phyloP scores from a whole-genome alignment of 2,113 vertebrate species.

The Tychaedon coryphoeus region DNA sequence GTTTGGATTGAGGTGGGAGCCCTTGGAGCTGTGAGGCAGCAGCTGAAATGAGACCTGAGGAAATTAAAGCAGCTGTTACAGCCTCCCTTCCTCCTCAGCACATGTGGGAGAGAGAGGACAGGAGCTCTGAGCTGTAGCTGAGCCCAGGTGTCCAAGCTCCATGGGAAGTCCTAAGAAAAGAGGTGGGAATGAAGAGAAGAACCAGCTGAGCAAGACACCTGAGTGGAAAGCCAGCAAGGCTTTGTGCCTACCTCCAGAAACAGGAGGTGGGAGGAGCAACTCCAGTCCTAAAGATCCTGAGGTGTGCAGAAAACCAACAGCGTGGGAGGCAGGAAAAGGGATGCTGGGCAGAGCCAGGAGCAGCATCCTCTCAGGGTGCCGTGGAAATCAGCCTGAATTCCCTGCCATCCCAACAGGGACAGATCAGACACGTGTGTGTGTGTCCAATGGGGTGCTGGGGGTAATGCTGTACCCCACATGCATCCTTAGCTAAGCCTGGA shows the following conservation, averaged over 20 bases:
- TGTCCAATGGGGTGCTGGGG: neutral
- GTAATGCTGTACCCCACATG: neutral
- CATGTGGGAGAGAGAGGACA: fast-evolving
- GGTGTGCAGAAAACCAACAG: neutral
- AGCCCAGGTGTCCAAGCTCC: neutral
- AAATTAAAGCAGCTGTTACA: neutral
- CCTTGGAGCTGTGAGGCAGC: neutral
- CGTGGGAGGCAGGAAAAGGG: fast-evolving
- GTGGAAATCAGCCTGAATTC: neutral
- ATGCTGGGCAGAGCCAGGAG: neutral
- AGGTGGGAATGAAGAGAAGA: neutral
- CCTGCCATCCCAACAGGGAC: fast-evolving
- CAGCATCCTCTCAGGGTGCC: neutral
- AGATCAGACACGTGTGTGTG: fast-evolving
- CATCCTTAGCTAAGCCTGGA: neutral
- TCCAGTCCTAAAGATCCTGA: neutral
- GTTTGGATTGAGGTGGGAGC: neutral
- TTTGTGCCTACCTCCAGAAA: neutral
- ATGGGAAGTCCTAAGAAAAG: fast-evolving
- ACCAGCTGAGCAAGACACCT: neutral
- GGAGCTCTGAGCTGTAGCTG: neutral
- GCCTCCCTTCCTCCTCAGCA: neutral
- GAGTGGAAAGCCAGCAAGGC: neutral
- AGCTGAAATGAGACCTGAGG: neutral
- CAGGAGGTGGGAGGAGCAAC: neutral